Base-by-base conservation (phyloP, 1,140 invertebrate species). In the Drosophila jambulina region DNA sequence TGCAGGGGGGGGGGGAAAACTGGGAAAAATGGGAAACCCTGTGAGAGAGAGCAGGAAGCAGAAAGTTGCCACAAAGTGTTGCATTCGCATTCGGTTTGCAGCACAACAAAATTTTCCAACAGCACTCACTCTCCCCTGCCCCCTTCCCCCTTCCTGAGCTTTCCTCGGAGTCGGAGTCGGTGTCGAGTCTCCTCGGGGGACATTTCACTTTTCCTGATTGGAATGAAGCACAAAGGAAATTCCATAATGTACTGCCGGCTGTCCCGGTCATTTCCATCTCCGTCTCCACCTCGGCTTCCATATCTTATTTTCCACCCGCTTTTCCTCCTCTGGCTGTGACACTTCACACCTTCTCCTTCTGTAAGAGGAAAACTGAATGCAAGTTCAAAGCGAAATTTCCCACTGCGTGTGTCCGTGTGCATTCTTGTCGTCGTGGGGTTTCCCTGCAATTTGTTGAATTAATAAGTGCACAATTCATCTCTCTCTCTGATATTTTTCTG, bases 31-130 rank as follows among this genome's bases (percentile, higher is more conserved):
- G 43, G 21, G 8, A 49, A 27, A 49, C 23, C 17, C 23, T 9
- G 25, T 4, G 3, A 17, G 23, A 9, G 45, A 64, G 43, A 25
- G 63, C 42, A 69, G 62, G 68, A 68, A 56, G 64, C 63, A 21
- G 63, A 58, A 69, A 70, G 42, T 71, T 82, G 70, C 75, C 63
- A 75, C 69, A 80, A 83, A 75, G 71, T 67, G 63, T 82, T 84
- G 81, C 81, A 83, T 72, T 72, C 54, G 36, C 69, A 72, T 71
- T 72, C 62, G 46, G 67, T 48, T 32, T 67, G 34, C 67, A 65
- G 61, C 48, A 54, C 67, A 45, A 70, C 62, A 68, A 67, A 53
- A 45, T 65, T 69, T 51, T 51, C 8, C 23, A 10, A 43, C 17
- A 34, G 13, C 60, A 36, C 8, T 48, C 43, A 2, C 27, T 23